Base-by-base conservation (phyloP, 2,888 invertebrate genomes). In the Diaperis boleti region DNA sequence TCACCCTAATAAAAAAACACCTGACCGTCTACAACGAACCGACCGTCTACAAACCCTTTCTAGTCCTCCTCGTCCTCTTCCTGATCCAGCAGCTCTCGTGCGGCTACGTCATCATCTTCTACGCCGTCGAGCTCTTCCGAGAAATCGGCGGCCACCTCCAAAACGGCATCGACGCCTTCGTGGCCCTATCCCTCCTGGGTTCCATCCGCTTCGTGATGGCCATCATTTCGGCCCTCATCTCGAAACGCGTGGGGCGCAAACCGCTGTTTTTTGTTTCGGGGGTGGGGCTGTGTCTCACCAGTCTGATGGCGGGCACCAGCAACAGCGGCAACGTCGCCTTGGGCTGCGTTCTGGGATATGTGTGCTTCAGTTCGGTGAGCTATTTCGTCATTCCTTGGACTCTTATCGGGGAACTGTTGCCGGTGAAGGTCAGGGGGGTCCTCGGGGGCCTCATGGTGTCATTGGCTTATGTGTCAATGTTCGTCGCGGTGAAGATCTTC, bases 321-420 rank as follows among this genome's bases (percentile, higher is more conserved):
- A n/a, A n/a, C n/a, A 75, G 76, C 52, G 79, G 82, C 44, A 82
- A 83, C 74, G 62, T 85, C 3, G 69, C 83, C 1, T 69, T 86
- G 8, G 72, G 83, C 2, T 82, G 83, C 44, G 76, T 86, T 5
- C 74, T 86, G 11, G 78, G 82, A 3, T 87, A 85, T 73, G 84
- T 86, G 3, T 83, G 83, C 62, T 83, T 83, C 65, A 83, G 85
- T 67, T 82, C 85, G 0, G 67, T 86, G 5, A 87, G 87, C 0
- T 82, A 84, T 69, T 73, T 85, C 50, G 83, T 85, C 4, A 85
- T 87, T 56, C 87, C 87, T 1, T 87, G 87, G 87, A 84, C 86
- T 2, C 70, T 87, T 15, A 84, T 85, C 14, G 79, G 81, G 1
- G 86, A 86, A 76, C 70, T 87, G 6, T 72, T 86, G 22, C 85